A percentile compares a stretch with the other conserved stretches of the same genome.
phyloP scores from a whole-genome alignment of 2,888 invertebrate genomes.

The Drosophila nigritarsus region DNA sequence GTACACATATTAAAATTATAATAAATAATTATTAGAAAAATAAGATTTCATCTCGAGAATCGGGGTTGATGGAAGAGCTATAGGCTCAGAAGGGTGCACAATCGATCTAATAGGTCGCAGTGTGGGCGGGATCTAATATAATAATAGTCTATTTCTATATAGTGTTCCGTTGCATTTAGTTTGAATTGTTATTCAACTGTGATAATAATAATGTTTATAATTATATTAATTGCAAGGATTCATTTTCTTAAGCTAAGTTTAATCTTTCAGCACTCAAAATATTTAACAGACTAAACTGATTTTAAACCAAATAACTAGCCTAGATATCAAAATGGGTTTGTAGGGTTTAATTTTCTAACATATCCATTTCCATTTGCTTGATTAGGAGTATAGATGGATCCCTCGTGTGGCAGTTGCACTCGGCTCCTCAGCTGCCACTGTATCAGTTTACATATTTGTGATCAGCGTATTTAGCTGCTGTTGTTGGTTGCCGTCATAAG shows the following conservation, averaged over 20 bases:
- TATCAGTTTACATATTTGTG: constrained; percentile 37
- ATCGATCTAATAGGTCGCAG: too few species aligned
- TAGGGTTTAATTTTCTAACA: neutral
- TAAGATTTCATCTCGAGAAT: neutral
- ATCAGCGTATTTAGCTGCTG: constrained; percentile 55
- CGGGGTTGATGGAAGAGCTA: neutral
- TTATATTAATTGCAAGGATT: neutral
- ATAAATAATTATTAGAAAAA: too few species aligned
- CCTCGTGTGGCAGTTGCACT: constrained; percentile 4
- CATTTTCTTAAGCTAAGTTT: neutral
- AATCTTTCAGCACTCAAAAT: neutral
- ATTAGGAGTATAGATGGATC: constrained; percentile 1
- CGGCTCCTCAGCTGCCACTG: constrained; percentile 13
- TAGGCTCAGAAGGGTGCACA: too few species aligned
- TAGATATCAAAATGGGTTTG: neutral
- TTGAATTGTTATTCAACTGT: neutral
- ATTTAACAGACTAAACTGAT: neutral
- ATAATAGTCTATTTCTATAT: neutral
- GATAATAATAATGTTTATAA: neutral
- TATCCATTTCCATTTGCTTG: neutral
- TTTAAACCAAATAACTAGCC: neutral
- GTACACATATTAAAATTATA: too few species aligned
- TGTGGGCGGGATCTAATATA: neutral
- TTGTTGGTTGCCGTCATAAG: constrained; percentile 47
- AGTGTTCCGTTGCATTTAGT: neutral